Evolutionary conservation across 2,888 invertebrate species (phyloP), one percentile per base, ranked within the genome.

Genomic region (Colletes collaris): DNA sequence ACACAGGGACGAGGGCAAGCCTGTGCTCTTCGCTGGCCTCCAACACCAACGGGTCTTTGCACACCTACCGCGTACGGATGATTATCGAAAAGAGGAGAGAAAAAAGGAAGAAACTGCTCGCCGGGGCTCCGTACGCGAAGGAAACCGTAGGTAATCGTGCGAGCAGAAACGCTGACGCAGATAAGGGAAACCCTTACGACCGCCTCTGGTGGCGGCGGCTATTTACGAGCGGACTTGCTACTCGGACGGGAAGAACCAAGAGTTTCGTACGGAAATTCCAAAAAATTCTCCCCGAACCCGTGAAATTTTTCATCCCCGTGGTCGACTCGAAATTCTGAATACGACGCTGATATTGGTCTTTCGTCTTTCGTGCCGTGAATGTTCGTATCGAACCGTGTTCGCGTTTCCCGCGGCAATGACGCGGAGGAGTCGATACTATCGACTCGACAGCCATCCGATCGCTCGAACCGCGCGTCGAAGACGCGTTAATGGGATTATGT

Each of bases 151-250:
- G 86, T 86, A 86, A 86, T 86, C 84, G 86, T 71, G 84, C 84
- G 86, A 84, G 76, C 74, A 75, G 86, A 86, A 86, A 86, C 79
- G 86, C 86, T 86, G 86, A 86, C 86, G 86, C 79, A 74, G 86
- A 86, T 86, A 86, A 86, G 86, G 82, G 80, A 86, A 86, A 86
- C 86, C 86, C 86, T 86, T 82, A 86, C 76, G 85, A 84, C 65
- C 76, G 84, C 75, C 77, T 66, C 67, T 70, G 72, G 70, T 65
- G 68, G 46, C 67, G 71, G 35, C 59, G 56, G 63, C 86, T 86
- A 86, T 86, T 86, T 86, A 86, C 79, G 86, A 86, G 76, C 84
- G 67, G 62, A 77, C 79, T 64, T 65, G 79, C 79, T 70, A 66
- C 60, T 79, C 74, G 56, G 70, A 85, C 64, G 81, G 74, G 74